These are phyloP conservation scores for Polydesmus complanatus DNA, from an alignment of 2,888 invertebrate species.

Conservation along the genomic window DNA sequence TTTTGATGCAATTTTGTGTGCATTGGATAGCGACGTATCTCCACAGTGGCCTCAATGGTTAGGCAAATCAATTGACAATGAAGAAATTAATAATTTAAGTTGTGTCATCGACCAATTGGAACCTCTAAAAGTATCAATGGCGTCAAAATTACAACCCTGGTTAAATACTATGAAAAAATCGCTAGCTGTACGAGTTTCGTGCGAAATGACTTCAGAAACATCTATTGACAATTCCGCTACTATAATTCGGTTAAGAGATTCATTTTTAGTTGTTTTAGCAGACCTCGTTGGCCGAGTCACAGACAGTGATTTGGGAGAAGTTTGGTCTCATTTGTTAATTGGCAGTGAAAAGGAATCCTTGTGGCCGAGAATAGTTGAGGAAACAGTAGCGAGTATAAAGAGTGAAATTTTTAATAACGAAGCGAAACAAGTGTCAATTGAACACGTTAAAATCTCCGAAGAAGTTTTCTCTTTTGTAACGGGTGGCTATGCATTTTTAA, in stretches of 20 bases:
- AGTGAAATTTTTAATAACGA: not conserved
- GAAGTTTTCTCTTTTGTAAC: not conserved
- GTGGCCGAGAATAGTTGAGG: not conserved
- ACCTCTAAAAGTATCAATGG: not conserved
- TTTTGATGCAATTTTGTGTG: not conserved
- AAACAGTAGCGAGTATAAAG: too few relatives aligned
- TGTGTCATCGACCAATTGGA: not conserved
- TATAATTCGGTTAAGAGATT: conserved; percentile 7
- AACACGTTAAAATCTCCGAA: not conserved
- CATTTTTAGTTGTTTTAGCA: conserved; percentile 2
- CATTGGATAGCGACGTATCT: not conserved
- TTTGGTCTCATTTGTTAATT: not conserved
- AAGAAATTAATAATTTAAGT: not conserved
- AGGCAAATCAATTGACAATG: not conserved
- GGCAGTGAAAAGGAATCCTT: not conserved
- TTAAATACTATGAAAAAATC: not conserved
- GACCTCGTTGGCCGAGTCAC: not conserved
- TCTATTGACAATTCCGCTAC: not conserved
- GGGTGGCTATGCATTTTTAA: not conserved
- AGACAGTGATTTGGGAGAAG: not conserved
- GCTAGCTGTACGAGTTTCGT: not conserved
- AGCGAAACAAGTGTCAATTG: not conserved
- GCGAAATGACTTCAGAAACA: not conserved
- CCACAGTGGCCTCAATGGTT: not conserved
- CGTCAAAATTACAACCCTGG: not conserved